These are phyloP conservation scores for Tolypeutes matacus DNA, from an alignment of 2,797 vertebrate genomes.

Conservation along the genomic window DNA sequence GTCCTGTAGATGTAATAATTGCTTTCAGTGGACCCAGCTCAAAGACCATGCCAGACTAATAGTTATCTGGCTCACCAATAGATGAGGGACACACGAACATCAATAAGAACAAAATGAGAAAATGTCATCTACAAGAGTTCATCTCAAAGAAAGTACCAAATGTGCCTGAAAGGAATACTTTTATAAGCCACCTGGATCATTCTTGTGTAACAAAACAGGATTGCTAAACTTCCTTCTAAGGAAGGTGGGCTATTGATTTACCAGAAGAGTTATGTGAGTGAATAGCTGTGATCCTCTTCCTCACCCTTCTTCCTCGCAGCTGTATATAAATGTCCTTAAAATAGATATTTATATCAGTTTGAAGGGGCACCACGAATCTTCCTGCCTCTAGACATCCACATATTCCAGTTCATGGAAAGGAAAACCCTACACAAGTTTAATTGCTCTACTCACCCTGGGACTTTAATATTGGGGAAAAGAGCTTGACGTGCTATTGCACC, in stretches of 20 bases:
- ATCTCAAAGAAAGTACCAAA: slow-evolving; percentile 19
- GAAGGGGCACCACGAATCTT: background rate
- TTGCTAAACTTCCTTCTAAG: background rate
- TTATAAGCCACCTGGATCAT: background rate
- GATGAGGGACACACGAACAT: background rate
- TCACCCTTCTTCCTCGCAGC: background rate
- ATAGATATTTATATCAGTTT: background rate
- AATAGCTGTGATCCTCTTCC: background rate
- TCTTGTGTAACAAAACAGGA: background rate
- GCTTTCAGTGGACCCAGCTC: background rate
- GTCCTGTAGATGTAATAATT: background rate
- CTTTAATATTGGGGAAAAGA: background rate
- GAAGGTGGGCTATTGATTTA: background rate
- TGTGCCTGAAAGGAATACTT: background rate
- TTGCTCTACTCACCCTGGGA: background rate
- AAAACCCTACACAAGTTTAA: background rate
- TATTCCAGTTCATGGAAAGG: background rate
- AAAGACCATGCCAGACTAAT: background rate
- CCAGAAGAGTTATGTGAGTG: background rate
- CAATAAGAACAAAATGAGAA: background rate
- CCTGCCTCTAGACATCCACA: background rate
- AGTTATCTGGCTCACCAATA: background rate
- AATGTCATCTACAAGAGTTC: background rate
- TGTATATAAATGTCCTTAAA: slow-evolving; percentile 30
- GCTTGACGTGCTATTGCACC: background rate